Evolutionary conservation across 2,797 vertebrate genomes (phyloP), one percentile per base, ranked within the genome.

Genomic region (Poeciliopsis infans): DNA sequence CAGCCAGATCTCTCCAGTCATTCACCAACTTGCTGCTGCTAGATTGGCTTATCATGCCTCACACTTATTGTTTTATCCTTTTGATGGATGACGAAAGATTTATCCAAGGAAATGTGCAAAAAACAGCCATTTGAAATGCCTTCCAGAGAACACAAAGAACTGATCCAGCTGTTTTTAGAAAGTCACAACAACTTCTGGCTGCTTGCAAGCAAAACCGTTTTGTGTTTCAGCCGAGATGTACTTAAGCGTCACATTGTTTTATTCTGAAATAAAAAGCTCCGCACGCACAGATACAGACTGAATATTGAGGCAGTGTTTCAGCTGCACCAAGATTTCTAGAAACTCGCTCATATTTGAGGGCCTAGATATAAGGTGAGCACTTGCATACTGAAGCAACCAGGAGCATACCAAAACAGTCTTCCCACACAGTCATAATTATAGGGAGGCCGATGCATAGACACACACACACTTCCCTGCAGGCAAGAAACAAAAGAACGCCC

Each of bases 401-500:
- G 11, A 89, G 84, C 90, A 83, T 91, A 91, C 87, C 91, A 93
- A 92, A 94, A 94, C 92, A 91, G 88, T 84, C 94, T 93, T 88
- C 94, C 93, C 92, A 94, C 94, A 91, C 92, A 92, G 72, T 90
- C 89, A 84, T 94, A 94, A 94, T 93, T 94, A 94, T 91, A 94
- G 90, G 89, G 88, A 92, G 86, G 79, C 86, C 39, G 31, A 84
- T 85, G 78, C 78, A 87, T 57, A 78, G 72, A 85, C 85, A 83
- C 87, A 82, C 80, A 43, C 76, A 57, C 53, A 36, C 12, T 57
- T 84, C 86, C 92, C 89, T 91, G 85, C 74, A 83, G 89, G 85
- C 91, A 85, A 90, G 87, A 83, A 93, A 94, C 91, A 94, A 95
- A 94, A 94, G 91, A 90, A 92, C 93, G 83, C 93, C 94, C 88